Evolutionary conservation across 2,797 vertebrate species (phyloP), one percentile per base, ranked within the genome.

Genomic region (Hypotaenidia philippensis): DNA sequence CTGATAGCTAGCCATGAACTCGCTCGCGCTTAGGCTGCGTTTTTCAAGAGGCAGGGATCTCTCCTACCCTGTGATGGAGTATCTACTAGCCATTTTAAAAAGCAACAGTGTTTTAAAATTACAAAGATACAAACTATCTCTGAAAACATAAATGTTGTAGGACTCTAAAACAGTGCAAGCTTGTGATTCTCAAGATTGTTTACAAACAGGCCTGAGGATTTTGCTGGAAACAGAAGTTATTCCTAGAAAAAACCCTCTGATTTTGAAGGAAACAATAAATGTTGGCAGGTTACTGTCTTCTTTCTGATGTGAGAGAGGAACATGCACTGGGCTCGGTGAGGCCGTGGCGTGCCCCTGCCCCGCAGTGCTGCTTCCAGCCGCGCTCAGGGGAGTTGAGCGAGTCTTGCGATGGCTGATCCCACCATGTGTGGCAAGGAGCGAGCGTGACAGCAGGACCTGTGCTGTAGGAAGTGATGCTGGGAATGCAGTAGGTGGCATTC

Each of bases 331-430:
- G 34, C 40, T 41, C 0, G 0, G 47, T 0, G 0, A 45, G 74
- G 69, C 47, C 0, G 0, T 0, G 3, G 52, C 0, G 0, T 34
- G 20, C 1, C 3, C 41, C 22, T 17, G 61, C 49, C 82, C 44
- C 0, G 2, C 45, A n/a, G 64, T 2, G 44, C 64, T 17, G 57
- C 4, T 56, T n/a, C 69, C 1, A 1, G 14, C 56, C 0, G 0
- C 1, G 0, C 52, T 22, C 6, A 3, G 49, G 38, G 50, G 1
- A 38, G 14, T 6, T 32, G 38, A 27, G 52, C 68, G 10, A 1
- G 17, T 47, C 1, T 4, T 25, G 45, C 45, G 44, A 68, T 25
- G 52, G 45, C 68, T 38, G 57, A 50, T 75, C 49, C 22, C 0
- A 1, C 45, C 3, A 36, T 0, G 14, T 21, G 70, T 1, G 0